A percentile compares a stretch with the other conserved stretches of the same genome.
Conservation (phyloP, 2,797 vertebrate species). For the Enteromius afrohamiltoni region DNA sequence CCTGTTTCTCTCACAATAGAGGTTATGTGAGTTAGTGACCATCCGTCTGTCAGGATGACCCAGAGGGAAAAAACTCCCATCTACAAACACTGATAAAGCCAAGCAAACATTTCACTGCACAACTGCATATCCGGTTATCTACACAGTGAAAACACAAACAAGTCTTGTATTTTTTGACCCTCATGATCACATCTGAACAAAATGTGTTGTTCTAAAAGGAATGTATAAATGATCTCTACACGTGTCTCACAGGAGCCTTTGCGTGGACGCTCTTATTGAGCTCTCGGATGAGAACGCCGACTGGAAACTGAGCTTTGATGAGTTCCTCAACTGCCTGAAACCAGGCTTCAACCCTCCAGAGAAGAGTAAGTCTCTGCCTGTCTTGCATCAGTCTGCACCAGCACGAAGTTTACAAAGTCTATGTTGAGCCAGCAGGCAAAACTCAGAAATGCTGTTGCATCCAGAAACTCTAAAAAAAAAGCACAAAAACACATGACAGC, state of each 20-base stretch:
- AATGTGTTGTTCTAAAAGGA: background rate
- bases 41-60: slow-evolving; percentile 22
- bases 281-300: slow-evolving; percentile 98
- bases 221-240: slow-evolving; percentile 12
- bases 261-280: slow-evolving; percentile 96
- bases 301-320: slow-evolving; percentile 98
- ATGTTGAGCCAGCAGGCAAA: background rate
- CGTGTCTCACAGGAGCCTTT: slow-evolving; percentile 86
- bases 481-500: background rate
- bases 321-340: slow-evolving; percentile 97
- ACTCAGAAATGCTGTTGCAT: background rate
- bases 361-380: slow-evolving; percentile 84
- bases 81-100: slow-evolving; percentile 13
- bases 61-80: background rate
- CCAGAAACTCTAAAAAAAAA: no score
- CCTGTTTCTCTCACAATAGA: slow-evolving; percentile 14
- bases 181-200: background rate
- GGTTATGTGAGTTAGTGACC: slow-evolving; percentile 31
- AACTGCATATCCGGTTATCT: slow-evolving; percentile 7
- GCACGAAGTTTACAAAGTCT: background rate
- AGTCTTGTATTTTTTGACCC: background rate
- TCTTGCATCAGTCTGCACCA: background rate
- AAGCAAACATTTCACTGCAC: slow-evolving; percentile 42
- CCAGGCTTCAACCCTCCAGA: slow-evolving; percentile 94
- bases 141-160: slow-evolving; percentile 13